A percentile compares a stretch with the other conserved stretches of the same genome.
Evolutionary conservation across 1,140 invertebrate species (phyloP).

Genomic region (Drosophila lowei): DNA sequence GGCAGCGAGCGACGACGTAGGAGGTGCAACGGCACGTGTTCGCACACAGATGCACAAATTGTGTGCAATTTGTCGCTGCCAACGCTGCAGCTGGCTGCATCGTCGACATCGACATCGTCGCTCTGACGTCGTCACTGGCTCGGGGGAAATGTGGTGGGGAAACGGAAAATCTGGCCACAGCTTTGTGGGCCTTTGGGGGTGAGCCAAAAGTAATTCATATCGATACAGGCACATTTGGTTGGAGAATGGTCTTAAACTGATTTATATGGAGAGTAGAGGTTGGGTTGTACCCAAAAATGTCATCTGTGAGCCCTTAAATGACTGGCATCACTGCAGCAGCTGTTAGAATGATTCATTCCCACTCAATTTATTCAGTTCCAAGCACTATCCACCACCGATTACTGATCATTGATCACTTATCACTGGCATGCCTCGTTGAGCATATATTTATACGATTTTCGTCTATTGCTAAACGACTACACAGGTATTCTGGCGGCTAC

Average conservation of each 20-base stretch:
- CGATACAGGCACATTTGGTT: too few species aligned
- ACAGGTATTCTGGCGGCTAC: constrained; percentile 56
- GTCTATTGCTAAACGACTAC: constrained; percentile 56
- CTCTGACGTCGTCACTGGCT: constrained; percentile 59
- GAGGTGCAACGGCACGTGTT: constrained; percentile 76
- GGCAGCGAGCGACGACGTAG: constrained; percentile 21
- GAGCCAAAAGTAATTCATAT: constrained; percentile 6
- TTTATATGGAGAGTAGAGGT: too few species aligned
- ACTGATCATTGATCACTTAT: constrained; percentile 20
- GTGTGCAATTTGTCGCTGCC: constrained; percentile 57
- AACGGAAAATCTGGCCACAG: constrained; percentile 36
- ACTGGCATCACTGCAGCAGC: too few species aligned
- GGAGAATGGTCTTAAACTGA: too few species aligned
- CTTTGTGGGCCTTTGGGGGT: constrained; percentile 19
- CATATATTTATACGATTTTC: constrained; percentile 47
- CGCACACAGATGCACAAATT: constrained; percentile 71
- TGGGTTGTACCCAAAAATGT: too few species aligned
- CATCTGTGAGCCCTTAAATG: too few species aligned
- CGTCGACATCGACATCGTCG: constrained; percentile 2
- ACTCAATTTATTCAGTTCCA: constrained; percentile 26
- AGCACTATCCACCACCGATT: constrained; percentile 3
- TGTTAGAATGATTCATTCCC: neutral
- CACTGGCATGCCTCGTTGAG: constrained; percentile 1
- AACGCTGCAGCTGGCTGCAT: constrained; percentile 19
- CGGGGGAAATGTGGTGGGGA: constrained; percentile 6